Evolutionary conservation across 2,113 vertebrate species (phyloP), one percentile per base, ranked within the genome.

Genomic region (Dipodomys stephensi): DNA sequence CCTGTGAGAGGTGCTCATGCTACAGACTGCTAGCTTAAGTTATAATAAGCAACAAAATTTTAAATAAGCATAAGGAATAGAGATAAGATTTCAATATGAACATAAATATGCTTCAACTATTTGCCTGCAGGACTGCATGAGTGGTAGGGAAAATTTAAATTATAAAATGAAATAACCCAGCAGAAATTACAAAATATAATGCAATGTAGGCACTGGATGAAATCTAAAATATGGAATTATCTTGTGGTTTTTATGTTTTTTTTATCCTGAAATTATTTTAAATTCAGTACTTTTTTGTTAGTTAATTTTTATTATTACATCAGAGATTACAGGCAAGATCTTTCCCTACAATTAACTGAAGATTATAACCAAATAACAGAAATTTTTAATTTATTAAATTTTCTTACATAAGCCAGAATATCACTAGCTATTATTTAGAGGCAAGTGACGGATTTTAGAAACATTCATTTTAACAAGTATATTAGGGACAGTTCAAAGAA

Each of bases 401-500:
- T 76, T 22, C 35, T 81, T 62, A 67, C 62, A 53, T 71, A 91
- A 95, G 93, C 0, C 49, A 79, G 12, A 32, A 94, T 88, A 95
- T 83, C 16, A 81, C 1, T 82, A 88, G 86, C 39, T 84, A 92
- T 0, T 0, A 96, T 49, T 95, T 87, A 82, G 7, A 92, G 30
- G 10, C 77, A 97, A 94, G 92, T 96, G 79, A 95, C 93, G 83
- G 67, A 94, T 97, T 78, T 95, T 87, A 92, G 77, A 62, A 97
- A 60, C 1, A 6, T 95, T 94, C 78, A 65, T 96, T 97, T 90
- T 95, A 96, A 90, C 71, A 96, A 91, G 60, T 71, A 87, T 96
- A 88, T 91, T 95, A 93, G 86, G 96, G 72, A 93, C 28, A 81
- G 74, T 91, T 85, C 77, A 91, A 97, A 88, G 84, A 79, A 96